Percentiles rank a stretch among this genome's conserved stretches.
phyloP scores from a whole-genome alignment of 2,888 invertebrate species.

The Melieria omissa region DNA sequence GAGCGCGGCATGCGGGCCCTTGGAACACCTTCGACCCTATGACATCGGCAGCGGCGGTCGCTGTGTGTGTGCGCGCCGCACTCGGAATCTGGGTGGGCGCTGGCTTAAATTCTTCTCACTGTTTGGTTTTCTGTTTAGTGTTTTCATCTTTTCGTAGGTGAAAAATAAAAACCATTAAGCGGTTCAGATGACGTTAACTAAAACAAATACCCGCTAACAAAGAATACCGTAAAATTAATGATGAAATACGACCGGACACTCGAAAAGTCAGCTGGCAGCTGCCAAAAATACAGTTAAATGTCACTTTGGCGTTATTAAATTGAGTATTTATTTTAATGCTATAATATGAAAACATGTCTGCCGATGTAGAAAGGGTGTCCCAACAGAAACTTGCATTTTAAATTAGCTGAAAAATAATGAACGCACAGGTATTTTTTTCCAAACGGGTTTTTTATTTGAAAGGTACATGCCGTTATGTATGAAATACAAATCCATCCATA shows the following conservation, averaged over 20 bases:
- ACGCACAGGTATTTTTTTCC: no score
- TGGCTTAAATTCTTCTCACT: slow-evolving; percentile 8
- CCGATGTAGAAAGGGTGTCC: no score
- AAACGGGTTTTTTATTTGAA: no score
- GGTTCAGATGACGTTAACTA: slow-evolving; percentile 25
- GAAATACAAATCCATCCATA: no score
- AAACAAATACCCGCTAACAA: slow-evolving; percentile 16
- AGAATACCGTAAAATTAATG: slow-evolving; percentile 19
- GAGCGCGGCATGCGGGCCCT: neutral
- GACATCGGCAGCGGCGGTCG: neutral
- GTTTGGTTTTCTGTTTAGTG: neutral
- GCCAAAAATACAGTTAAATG: slow-evolving; percentile 5
- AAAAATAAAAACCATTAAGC: slow-evolving; percentile 17
- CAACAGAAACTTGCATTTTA: no score
- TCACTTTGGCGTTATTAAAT: neutral
- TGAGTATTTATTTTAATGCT: no score
- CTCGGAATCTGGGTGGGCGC: slow-evolving; percentile 27
- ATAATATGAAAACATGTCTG: no score
- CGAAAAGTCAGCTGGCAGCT: neutral
- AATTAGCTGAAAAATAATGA: no score
- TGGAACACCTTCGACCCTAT: slow-evolving; percentile 20
- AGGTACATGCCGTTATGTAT: no score
- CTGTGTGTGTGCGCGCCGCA: neutral
- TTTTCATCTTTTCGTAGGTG: slow-evolving; percentile 12
- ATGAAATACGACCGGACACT: slow-evolving; percentile 5